These are phyloP conservation scores for Brassicogethes aeneus DNA, from an alignment of 2,888 invertebrate genomes.

Conservation along the genomic window DNA sequence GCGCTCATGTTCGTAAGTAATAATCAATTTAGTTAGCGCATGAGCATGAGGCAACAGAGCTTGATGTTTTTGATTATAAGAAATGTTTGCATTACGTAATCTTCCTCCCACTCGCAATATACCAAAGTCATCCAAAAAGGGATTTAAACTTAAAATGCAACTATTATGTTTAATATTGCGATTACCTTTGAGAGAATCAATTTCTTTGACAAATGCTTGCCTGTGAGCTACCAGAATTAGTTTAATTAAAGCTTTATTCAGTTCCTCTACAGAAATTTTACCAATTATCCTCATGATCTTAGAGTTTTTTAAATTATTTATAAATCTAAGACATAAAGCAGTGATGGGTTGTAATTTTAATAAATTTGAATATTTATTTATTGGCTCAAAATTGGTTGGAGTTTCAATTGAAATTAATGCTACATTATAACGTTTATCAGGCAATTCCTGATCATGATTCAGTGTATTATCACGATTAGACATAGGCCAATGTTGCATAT, in stretches of 20 bases:
- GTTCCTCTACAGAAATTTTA: slow-evolving; percentile 5
- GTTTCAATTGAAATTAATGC: too few species aligned
- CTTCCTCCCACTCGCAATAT: slow-evolving; percentile 13
- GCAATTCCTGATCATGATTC: too few species aligned
- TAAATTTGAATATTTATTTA: slow-evolving; percentile 2
- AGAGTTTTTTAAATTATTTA: too few species aligned
- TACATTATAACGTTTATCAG: too few species aligned
- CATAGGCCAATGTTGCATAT: slow-evolving; percentile 5
- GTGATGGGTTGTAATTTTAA: slow-evolving; percentile 1
- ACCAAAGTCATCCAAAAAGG: slow-evolving; percentile 10
- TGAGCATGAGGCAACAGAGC: too few species aligned
- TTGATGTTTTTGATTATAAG: too few species aligned
- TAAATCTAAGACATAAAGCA: too few species aligned
- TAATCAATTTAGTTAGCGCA: too few species aligned
- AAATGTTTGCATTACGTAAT: too few species aligned
- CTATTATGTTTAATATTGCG: slow-evolving; percentile 1
- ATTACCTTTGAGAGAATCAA: slow-evolving; percentile 1
- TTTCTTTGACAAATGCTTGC: slow-evolving; percentile 4
- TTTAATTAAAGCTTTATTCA: slow-evolving; percentile 3
- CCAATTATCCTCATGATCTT: too few species aligned
- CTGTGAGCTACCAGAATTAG: slow-evolving; percentile 4
- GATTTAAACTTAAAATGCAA: slow-evolving; percentile 8
- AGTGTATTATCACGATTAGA: too few species aligned
- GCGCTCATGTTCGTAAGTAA: too few species aligned
- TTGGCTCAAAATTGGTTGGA: slow-evolving; percentile 6